Evolutionary conservation across 35 echinoderm and acorn worm genomes (phyloP), one percentile per base, ranked within the genome.

Genomic region (Stichopus chloronotus): DNA sequence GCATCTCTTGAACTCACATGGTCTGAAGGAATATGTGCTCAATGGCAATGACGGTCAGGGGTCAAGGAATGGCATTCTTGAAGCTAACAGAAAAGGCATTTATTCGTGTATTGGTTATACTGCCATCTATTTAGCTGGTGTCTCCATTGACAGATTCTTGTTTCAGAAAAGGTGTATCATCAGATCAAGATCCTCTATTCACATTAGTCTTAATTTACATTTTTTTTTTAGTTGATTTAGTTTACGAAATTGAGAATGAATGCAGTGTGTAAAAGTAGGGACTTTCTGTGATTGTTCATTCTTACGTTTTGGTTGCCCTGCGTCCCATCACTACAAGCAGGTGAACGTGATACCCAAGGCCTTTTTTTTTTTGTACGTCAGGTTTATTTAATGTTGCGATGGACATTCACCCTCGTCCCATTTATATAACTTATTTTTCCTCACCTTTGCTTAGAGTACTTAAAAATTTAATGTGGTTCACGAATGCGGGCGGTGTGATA

Each of bases 1-100:
- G 71, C 76, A 94, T 78, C 91, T 92, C 20, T 83, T 98, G 91
- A 90, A 93, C 86, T 87, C 91, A 57, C 79, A 63, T 54, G 95
- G 95, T 13, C 87, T 96, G 5, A 52, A 94, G 60, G 78, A 96
- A 7, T 88, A 93, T 23, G 74, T 96, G 16, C 79, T 96, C 4
- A 60, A 94, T 86, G 93, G 94, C 58, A 91, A 81, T 63, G 97
- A 98, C 90, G 94, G 92, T 63, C 43, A 55, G 5, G 93, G 91
- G 8, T 91, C 93, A 7, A 90, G 97, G 78, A 88, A 91, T 59
- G 97, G 97, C 22, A 91, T 96, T 57, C 78, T 98, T 57, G 91
- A 96, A 57, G 97, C 97, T 60, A 98, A 98, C 72, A 87, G 97
- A 53, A 95, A 98, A 72, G 97, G 95, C 3, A 56, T 98, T 65